Percentiles rank a stretch among this genome's conserved stretches.
These are phyloP conservation scores for Oostethus manadensis DNA, from an alignment of 2,113 vertebrate species.

Conservation along the genomic window DNA sequence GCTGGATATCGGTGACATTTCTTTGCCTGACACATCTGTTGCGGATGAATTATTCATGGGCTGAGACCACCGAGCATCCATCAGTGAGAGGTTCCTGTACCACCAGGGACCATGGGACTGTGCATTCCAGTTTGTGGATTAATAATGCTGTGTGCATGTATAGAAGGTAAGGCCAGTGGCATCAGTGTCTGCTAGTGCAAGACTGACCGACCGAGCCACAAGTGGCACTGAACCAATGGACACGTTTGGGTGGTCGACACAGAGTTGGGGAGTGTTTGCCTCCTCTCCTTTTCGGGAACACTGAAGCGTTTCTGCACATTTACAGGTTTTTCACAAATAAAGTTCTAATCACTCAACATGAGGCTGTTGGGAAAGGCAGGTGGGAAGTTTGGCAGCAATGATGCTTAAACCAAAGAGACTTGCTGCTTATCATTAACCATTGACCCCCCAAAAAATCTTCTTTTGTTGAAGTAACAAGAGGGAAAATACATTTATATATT, in stretches of 20 bases:
- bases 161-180: neutral
- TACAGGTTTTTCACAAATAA: constrained; percentile 1
- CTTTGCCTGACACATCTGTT: constrained; percentile 58
- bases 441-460: neutral
- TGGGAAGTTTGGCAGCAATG: neutral
- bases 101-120: constrained; percentile 27
- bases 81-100: constrained; percentile 39
- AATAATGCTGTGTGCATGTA: constrained; percentile 11
- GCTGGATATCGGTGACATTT: constrained; percentile 63
- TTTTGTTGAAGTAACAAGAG: neutral
- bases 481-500: too few relatives aligned
- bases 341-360: neutral
- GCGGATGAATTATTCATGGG: constrained; percentile 68
- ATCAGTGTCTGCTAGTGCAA: constrained; percentile 16
- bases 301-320: constrained; percentile 20
- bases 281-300: constrained; percentile 25
- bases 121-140: constrained; percentile 31
- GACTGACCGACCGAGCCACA: constrained; percentile 28
- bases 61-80: constrained; percentile 53
- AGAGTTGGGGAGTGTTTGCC: constrained; percentile 20
- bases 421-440: neutral
- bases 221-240: constrained; percentile 21
- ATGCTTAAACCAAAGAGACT: neutral
- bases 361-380: neutral
- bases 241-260: constrained; percentile 20